Conservation (phyloP, 2,797 vertebrate species). For the Cheirogaleus major region DNA sequence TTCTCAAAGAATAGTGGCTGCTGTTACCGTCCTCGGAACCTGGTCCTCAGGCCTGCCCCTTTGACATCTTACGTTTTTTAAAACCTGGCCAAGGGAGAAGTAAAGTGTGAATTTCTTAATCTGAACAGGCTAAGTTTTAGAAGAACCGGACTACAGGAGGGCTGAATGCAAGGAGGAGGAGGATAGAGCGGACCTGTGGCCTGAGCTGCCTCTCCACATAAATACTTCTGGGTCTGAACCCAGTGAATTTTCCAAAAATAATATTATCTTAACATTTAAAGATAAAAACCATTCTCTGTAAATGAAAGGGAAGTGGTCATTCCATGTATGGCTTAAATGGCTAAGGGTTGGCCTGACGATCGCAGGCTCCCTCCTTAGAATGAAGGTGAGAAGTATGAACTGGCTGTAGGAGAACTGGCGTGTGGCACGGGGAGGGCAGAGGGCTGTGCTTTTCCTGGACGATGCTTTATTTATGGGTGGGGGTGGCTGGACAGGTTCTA, state of each 20-base stretch:
- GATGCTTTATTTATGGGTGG: neutral
- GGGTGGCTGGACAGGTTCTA: neutral
- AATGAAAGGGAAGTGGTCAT: conserved; percentile 22
- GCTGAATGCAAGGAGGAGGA: neutral
- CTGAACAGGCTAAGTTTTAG: neutral
- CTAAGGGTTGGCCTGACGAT: neutral
- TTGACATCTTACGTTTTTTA: neutral
- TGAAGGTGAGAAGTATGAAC: neutral
- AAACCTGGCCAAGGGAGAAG: conserved; percentile 2
- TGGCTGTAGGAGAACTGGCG: neutral
- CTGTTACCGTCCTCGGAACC: neutral
- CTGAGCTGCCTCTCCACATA: neutral
- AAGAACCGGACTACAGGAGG: neutral
- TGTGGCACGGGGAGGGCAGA: neutral
- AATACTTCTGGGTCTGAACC: neutral
- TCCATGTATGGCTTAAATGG: neutral
- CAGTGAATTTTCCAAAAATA: conserved; percentile 33
- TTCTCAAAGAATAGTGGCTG: neutral
- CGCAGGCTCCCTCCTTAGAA: neutral
- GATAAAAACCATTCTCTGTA: conserved; percentile 34
- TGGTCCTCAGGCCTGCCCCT: neutral
- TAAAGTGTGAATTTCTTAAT: conserved; percentile 34
- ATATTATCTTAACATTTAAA: conserved; percentile 64
- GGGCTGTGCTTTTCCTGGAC: neutral
- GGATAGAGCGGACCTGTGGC: neutral